These are phyloP conservation scores for Alloplasta piceator DNA, from an alignment of 2,888 invertebrate genomes.

Conservation along the genomic window DNA sequence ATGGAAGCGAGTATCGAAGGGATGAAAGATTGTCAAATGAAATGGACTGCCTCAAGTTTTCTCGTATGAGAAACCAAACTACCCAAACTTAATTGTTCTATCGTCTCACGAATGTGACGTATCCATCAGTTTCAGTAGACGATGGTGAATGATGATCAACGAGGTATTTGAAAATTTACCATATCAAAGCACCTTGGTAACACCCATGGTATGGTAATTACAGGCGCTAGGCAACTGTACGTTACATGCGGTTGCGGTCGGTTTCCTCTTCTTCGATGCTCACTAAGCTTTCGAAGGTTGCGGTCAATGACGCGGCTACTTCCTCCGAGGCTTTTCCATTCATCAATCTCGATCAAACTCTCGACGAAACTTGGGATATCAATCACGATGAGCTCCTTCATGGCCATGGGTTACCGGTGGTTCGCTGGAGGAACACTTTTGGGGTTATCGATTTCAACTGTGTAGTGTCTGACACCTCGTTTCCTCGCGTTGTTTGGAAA, in stretches of 20 bases:
- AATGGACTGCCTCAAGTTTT: no score
- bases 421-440: conserved; percentile 19
- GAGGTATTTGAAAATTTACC: conserved; percentile 32
- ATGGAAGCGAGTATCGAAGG: no score
- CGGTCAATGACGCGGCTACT: conserved; percentile 47
- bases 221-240: conserved; percentile 5
- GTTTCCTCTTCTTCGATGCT: neutral
- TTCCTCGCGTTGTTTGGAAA: conserved; percentile 1
- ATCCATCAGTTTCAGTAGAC: neutral
- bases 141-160: conserved; percentile 27
- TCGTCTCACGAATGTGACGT: neutral
- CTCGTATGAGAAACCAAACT: no score
- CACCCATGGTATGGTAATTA: no score
- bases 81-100: no score
- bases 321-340: conserved; percentile 29
- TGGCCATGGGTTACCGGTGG: conserved; percentile 2
- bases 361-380: conserved; percentile 57
- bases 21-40: no score
- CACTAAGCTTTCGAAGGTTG: conserved; percentile 22
- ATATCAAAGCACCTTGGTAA: conserved; percentile 23
- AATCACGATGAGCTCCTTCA: conserved; percentile 48
- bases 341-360: conserved; percentile 62
- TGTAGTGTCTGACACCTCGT: conserved; percentile 15
- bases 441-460: conserved; percentile 28
- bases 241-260: conserved; percentile 6